Percentiles rank a stretch among this genome's conserved stretches.
phyloP scores from a whole-genome alignment of 2,888 invertebrate species.

The Catocala sponsa region DNA sequence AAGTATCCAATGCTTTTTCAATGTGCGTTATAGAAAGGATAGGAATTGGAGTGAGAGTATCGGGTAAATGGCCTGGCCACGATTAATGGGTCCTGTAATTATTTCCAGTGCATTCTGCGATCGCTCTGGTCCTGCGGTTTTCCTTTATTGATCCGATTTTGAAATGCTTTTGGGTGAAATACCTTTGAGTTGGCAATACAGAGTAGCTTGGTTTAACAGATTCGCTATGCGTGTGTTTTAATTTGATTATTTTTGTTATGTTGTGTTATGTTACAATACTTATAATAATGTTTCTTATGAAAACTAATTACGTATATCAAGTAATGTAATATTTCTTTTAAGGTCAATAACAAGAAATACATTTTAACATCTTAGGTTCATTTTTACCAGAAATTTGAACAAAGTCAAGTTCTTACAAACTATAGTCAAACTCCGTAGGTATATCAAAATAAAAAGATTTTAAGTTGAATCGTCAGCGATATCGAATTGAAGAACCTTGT shows the following conservation, averaged over 20 bases:
- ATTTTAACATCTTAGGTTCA: too few relatives aligned
- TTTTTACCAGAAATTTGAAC: neutral
- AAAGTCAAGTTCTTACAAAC: neutral
- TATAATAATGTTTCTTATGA: too few relatives aligned
- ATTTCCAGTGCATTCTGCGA: conserved; percentile 50
- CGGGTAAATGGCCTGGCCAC: conserved; percentile 61
- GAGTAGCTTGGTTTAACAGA: too few relatives aligned
- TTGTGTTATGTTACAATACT: too few relatives aligned
- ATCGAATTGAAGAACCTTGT: conserved; percentile 54
- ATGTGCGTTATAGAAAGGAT: conserved; percentile 56
- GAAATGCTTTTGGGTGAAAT: neutral
- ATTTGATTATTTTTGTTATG: too few relatives aligned
- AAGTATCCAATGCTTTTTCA: conserved; percentile 71
- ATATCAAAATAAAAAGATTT: conserved; percentile 27
- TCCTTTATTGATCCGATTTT: conserved; percentile 4
- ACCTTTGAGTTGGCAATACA: neutral
- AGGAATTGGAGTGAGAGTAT: conserved; percentile 66
- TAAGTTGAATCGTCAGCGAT: conserved; percentile 26
- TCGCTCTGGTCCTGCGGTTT: neutral
- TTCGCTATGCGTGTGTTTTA: too few relatives aligned
- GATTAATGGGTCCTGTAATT: conserved; percentile 73
- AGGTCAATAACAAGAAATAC: too few relatives aligned
- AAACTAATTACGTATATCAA: too few relatives aligned
- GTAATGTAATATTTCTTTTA: too few relatives aligned
- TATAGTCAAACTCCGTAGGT: conserved; percentile 18